A percentile compares a stretch with the other conserved stretches of the same genome.
Conservation (phyloP, 2,888 invertebrate genomes). For the Pteria penguin region DNA sequence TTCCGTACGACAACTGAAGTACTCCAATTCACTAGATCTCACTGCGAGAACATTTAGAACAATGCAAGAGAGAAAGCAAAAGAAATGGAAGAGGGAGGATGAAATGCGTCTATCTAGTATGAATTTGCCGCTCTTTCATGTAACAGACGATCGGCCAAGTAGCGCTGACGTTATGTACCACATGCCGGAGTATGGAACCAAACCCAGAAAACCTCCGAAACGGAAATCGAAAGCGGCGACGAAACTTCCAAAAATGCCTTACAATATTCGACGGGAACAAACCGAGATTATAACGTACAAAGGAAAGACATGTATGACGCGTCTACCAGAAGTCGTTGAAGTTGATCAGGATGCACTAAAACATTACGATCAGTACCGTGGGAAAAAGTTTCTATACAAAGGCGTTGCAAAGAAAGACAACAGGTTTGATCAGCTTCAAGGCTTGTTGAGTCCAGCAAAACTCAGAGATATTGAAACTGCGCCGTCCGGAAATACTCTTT, state of each 20-base stretch:
- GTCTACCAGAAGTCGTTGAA: conserved; percentile 68
- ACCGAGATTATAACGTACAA: conserved; percentile 70
- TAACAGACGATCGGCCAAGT: conserved; percentile 52
- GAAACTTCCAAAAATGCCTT: conserved; percentile 63
- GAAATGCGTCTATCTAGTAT: conserved; percentile 66
- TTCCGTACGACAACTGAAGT: conserved; percentile 55
- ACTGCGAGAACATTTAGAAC: conserved; percentile 66
- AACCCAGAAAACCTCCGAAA: conserved; percentile 31
- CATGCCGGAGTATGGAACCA: conserved; percentile 59
- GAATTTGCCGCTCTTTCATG: conserved; percentile 64
- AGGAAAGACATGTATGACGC: conserved; percentile 69
- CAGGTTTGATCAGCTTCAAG: conserved; percentile 60
- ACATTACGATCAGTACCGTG: conserved; percentile 65
- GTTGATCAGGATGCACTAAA: conserved; percentile 65
- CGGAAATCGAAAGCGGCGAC: conserved; percentile 15
- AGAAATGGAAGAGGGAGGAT: conserved; percentile 72
- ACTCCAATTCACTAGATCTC: conserved; percentile 63
- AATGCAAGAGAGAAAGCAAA: conserved; percentile 66
- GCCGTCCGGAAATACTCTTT: conserved; percentile 57
- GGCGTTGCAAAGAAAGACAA: conserved; percentile 63
- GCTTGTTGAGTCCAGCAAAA: conserved; percentile 56
- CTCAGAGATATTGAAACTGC: conserved; percentile 51
- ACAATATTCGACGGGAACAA: conserved; percentile 63
- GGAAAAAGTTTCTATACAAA: conserved; percentile 55
- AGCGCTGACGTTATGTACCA: conserved; percentile 66